Conservation (phyloP, 64 coral and sea anemone species). For the Actinia tenebrosa region DNA sequence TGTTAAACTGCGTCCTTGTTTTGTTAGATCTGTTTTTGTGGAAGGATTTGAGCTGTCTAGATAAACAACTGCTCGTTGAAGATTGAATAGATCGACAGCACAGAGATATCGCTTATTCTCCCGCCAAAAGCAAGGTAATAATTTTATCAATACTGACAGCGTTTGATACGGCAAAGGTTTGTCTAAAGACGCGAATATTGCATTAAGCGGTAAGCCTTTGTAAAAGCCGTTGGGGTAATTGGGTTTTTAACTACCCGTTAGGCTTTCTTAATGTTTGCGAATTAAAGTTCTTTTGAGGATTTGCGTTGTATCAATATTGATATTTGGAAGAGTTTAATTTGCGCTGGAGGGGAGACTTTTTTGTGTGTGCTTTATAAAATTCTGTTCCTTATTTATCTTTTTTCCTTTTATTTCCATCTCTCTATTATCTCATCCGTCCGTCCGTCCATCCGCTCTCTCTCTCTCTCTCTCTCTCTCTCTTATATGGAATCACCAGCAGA, state of each 20-base stretch:
- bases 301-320: slow-evolving; percentile 2
- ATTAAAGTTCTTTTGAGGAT: not conserved
- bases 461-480: no score
- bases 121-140: not conserved
- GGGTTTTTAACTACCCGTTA: not conserved
- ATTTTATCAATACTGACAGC: not conserved
- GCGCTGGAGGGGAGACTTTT: not conserved
- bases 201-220: not conserved
- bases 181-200: not conserved
- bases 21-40: not conserved
- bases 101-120: not conserved
- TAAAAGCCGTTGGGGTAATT: not conserved
- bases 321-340: not conserved
- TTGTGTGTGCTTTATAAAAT: no score
- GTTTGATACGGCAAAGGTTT: not conserved
- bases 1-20: not conserved
- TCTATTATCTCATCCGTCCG: no score
- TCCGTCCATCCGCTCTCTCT: no score
- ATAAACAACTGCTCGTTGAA: not conserved
- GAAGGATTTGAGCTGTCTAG: not conserved
- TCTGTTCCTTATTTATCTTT: no score
- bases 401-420: no score
- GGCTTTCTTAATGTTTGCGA: not conserved
- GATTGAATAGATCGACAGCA: not conserved
- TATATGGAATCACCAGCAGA: no score